Conservation (phyloP, 2,113 vertebrate genomes). For the Catharus bicknelli region DNA sequence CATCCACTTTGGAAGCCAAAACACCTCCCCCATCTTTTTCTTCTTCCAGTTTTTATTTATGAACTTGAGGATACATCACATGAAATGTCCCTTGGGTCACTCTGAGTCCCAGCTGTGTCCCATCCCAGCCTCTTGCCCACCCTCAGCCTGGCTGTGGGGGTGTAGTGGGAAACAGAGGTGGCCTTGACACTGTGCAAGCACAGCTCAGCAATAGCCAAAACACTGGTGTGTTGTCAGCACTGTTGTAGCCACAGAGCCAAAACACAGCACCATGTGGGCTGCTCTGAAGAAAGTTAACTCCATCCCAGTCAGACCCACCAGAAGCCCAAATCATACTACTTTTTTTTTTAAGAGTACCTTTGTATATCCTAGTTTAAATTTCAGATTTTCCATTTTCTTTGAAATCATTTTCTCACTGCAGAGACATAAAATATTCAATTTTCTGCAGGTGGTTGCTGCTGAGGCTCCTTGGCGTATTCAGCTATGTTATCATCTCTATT, state of each 20-base stretch:
- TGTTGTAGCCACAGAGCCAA: not conserved
- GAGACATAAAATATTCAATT: fast-evolving
- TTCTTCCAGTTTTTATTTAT: not conserved
- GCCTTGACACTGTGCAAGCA: not conserved
- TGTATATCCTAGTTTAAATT: not conserved
- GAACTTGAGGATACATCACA: not conserved
- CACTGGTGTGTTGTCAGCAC: not conserved
- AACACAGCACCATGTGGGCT: fast-evolving
- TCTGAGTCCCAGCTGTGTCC: not conserved
- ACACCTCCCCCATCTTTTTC: fast-evolving
- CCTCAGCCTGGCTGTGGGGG: not conserved
- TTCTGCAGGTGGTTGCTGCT: not conserved
- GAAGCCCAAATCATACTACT: not conserved
- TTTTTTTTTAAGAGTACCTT: not conserved
- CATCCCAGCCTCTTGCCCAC: not conserved
- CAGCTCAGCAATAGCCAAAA: not conserved
- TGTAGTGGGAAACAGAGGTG: not conserved
- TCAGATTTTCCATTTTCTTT: not conserved
- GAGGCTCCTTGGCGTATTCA: not conserved
- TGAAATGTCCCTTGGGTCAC: not conserved
- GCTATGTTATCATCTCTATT: not conserved
- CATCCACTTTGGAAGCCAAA: not conserved
- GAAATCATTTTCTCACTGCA: not conserved
- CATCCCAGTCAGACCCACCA: not conserved
- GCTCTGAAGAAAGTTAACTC: not conserved